Evolutionary conservation across 2,888 invertebrate genomes (phyloP), one percentile per base, ranked within the genome.

Genomic region (Nymphalis c-album): DNA sequence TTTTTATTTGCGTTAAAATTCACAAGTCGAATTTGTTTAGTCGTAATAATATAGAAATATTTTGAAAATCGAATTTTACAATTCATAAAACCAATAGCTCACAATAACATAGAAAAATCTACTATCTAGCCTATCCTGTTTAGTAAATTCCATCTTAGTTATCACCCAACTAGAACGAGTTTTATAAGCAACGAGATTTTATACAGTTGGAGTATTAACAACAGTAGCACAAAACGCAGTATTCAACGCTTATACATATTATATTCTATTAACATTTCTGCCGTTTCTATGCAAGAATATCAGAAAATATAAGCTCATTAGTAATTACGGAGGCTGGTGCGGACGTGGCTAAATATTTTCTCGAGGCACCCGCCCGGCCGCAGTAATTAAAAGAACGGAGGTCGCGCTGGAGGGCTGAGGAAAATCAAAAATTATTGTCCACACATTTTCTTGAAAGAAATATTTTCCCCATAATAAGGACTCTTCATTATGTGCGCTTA

Each of bases 331-430:
- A 74, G 77, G 80, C 83, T 88, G 89, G 79, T 74, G 78, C 81
- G 84, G 89, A 88, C 88, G 85, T 80, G 80, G 85, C 87, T 85
- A 87, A 90, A 90, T 90, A 90, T 90, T 90, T 88, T 87, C 89
- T 83, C 80, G 81, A 83, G 81, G 77, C 81, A 75, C 80, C 77
- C 74, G 75, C 80, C 78, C 78, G 77, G 77, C 76, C 81, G 83
- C 76, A 85, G 88, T 89, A 90, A 91, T 91, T 91, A 91, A 88
- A 90, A 88, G 85, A 85, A 84, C 86, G 81, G 81, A 80, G 80
- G 79, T 77, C 79, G 73, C 71, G 68, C 75, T 74, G 71, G 76
- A 75, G 83, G 78, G 80, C 79, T 78, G 80, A 82, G 82, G 82
- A 83, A 87, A 87, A 88, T 87, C 88, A 85, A 86, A 88, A 88